Percentiles rank a stretch among this genome's conserved stretches.
Conservation (phyloP, 2,888 invertebrate species). For the Drosophila histrio region DNA sequence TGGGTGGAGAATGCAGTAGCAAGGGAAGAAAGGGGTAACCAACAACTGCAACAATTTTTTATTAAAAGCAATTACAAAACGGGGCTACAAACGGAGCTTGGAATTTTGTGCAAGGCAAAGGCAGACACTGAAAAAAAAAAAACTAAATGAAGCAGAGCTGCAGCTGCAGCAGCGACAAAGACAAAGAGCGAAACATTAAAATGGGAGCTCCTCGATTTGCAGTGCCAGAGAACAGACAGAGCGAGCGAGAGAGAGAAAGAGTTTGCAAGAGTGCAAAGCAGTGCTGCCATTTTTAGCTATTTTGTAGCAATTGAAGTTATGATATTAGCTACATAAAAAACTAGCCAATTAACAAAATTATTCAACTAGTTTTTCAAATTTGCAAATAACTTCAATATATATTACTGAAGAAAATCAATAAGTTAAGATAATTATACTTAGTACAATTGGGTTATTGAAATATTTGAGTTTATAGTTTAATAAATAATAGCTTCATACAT, state of each 20-base stretch:
- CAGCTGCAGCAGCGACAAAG: constrained; percentile 59
- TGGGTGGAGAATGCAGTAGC: not conserved
- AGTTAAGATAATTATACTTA: too few relatives aligned
- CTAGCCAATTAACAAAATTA: too few relatives aligned
- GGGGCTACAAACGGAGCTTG: constrained; percentile 63
- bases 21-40: not conserved
- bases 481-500: too few relatives aligned
- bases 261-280: too few relatives aligned
- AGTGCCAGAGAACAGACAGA: constrained; percentile 19
- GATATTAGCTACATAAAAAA: too few relatives aligned
- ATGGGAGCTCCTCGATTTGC: constrained; percentile 44
- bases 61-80: constrained; percentile 77
- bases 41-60: constrained; percentile 66
- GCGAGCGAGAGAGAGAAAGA: constrained; percentile 25
- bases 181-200: constrained; percentile 64
- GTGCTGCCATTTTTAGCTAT: too few relatives aligned
- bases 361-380: too few relatives aligned
- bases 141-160: constrained; percentile 63
- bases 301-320: too few relatives aligned
- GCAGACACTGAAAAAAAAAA: constrained; percentile 46
- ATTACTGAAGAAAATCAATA: too few relatives aligned
- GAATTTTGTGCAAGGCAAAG: constrained; percentile 66
- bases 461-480: too few relatives aligned
- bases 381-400: too few relatives aligned
- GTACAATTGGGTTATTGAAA: too few relatives aligned